Evolutionary conservation across 2,113 vertebrate genomes (phyloP), one percentile per base, ranked within the genome.

Genomic region (Todiramphus chloris): DNA sequence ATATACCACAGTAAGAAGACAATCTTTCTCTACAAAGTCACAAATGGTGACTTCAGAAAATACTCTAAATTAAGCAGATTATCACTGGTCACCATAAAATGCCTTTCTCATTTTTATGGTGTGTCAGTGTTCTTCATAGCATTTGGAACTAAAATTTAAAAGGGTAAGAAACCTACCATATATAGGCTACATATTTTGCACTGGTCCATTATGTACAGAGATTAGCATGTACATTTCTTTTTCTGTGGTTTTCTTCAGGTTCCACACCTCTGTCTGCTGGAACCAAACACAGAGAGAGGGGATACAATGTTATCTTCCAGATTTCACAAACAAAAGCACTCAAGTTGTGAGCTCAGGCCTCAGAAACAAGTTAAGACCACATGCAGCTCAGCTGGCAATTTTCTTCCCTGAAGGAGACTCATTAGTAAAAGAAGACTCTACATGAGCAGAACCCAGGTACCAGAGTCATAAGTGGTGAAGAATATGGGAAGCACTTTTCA

Each of bases 281-380:
- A 78, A 44, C 16, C 43, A 80, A 81, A 51, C 31, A 75, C 28
- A 63, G 30, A 63, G 23, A 59, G 24, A 83, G 17, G 13, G 43
- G 17, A 59, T 55, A 50, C 1, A 28, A 25, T 43, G 2, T 63
- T 62, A 39, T 70, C 41, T 87, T n/a, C 39, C 0, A 0, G 41
- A 90, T 76, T 69, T 83, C 58, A 83, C 21, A 58, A 73, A 64
- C 9, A 63, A 77, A 91, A 83, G 37, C 43, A 51, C 19, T 74
- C 31, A 58, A 20, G 23, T 9, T 70, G 60, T 76, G 56, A 92
- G 41, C 58, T 91, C 33, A 33, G 68, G n/a, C 24, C 43, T 81
- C 35, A 55, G 48, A 58, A 86, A 84, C 19, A 91, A 91, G 30
- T 62, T 92, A 60, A 87, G 33, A 75, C 55, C 77, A 21, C 27